Percentiles rank a stretch among this genome's conserved stretches.
phyloP scores from a whole-genome alignment of 1,140 invertebrate species.

The Idris sp. region DNA sequence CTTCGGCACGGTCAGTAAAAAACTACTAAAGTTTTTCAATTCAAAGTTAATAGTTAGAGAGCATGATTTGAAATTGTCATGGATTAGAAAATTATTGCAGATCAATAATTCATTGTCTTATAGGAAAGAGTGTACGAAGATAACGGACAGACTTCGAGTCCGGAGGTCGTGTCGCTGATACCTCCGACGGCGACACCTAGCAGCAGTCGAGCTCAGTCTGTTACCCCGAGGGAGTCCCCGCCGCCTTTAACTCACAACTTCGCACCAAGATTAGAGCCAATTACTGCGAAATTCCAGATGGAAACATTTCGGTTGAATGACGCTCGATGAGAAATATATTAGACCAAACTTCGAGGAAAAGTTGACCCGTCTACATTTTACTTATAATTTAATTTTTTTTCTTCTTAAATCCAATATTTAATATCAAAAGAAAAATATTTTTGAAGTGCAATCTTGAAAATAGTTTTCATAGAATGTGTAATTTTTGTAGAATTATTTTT shows the following conservation, averaged over 20 bases:
- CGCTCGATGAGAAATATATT: slow-evolving; percentile 4
- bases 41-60: slow-evolving; percentile 22
- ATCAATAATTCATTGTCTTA: slow-evolving; percentile 73
- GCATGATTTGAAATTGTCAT: slow-evolving; percentile 33
- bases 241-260: slow-evolving; percentile 66
- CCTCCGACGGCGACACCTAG: slow-evolving; percentile 71
- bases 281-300: slow-evolving; percentile 45
- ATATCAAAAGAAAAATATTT: too few species aligned
- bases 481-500: slow-evolving; percentile 2
- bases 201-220: slow-evolving; percentile 69
- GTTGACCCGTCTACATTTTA: too few species aligned
- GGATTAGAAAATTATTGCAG: slow-evolving; percentile 54
- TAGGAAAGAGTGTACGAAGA: slow-evolving; percentile 77
- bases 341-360: slow-evolving; percentile 24
- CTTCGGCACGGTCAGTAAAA: slow-evolving; percentile 27
- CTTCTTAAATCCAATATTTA: too few species aligned
- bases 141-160: slow-evolving; percentile 73
- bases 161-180: slow-evolving; percentile 75
- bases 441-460: too few species aligned
- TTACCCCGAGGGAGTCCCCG: slow-evolving; percentile 69
- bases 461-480: too few species aligned
- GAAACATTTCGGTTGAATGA: slow-evolving; percentile 6
- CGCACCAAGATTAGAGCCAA: slow-evolving; percentile 55
- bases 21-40: slow-evolving; percentile 16
- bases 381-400: too few species aligned